Evolutionary conservation across 2,797 vertebrate species (phyloP).

Genomic region (Cryptoblepharus egeriae): DNA sequence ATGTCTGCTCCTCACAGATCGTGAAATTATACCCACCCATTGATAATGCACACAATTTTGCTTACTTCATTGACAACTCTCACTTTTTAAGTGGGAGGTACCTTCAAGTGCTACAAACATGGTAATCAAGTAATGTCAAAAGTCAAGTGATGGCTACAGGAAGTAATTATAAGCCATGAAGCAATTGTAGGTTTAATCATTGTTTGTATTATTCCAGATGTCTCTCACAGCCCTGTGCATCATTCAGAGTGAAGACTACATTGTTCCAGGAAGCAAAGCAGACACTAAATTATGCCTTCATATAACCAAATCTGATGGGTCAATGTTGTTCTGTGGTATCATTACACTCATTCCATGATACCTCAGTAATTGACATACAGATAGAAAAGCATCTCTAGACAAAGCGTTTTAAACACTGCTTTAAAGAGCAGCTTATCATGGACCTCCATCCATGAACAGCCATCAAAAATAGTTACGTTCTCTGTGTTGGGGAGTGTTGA

Average conservation of each 20-base stretch:
- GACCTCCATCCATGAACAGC: no score
- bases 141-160: conserved; percentile 69
- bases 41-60: conserved; percentile 68
- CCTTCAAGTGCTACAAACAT: conserved; percentile 62
- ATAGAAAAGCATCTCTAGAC: no score
- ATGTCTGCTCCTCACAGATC: conserved; percentile 61
- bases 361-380: no score
- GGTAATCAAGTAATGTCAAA: conserved; percentile 67
- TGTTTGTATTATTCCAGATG: conserved; percentile 50
- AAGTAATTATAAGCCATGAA: conserved; percentile 63
- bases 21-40: conserved; percentile 66
- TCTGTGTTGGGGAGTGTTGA: no score
- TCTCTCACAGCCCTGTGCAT: conserved; percentile 48
- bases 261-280: no score
- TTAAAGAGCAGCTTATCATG: neutral
- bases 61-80: conserved; percentile 64
- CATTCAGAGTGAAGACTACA: no score
- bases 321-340: no score
- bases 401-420: no score
- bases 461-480: no score
- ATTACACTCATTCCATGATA: no score
- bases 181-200: conserved; percentile 41
- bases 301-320: no score
- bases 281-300: no score
- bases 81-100: conserved; percentile 57